Conservation (phyloP, 2,113 vertebrate species). For the Psettodes erumei region DNA sequence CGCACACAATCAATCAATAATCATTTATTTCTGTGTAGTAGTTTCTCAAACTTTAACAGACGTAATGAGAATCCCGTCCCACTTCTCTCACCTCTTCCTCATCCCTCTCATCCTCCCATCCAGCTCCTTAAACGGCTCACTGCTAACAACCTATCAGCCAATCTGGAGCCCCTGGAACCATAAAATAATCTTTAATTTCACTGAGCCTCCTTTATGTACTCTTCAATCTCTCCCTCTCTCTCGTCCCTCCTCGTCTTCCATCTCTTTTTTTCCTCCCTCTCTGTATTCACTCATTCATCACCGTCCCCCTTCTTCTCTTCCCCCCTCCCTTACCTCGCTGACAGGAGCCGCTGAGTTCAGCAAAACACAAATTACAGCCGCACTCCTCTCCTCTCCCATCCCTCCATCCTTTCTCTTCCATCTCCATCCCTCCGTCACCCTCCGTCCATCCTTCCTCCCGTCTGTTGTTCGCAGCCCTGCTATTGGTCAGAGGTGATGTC, state of each 20-base stretch:
- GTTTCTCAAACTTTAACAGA: conserved; percentile 22
- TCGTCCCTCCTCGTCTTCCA: conserved; percentile 12
- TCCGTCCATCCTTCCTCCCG: conserved; percentile 3
- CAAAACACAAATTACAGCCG: conserved; percentile 76
- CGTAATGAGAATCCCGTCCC: background rate
- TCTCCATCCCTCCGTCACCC: conserved; percentile 36
- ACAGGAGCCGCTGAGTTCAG: conserved; percentile 75
- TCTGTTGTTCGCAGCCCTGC: conserved; percentile 22
- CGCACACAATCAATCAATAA: conserved; percentile 8
- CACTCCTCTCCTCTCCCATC: conserved; percentile 19
- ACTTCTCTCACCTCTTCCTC: background rate
- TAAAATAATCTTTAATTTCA: conserved; percentile 50
- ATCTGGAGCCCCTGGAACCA: conserved; percentile 9
- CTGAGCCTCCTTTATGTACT: conserved; percentile 32
- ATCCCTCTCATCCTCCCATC: background rate
- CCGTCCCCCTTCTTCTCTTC: conserved; percentile 11
- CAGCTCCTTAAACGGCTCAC: background rate
- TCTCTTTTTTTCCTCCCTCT: conserved; percentile 20
- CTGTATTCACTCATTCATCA: conserved; percentile 61
- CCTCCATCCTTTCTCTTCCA: conserved; percentile 11
- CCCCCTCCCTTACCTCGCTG: conserved; percentile 16
- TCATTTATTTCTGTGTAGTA: background rate
- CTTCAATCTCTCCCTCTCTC: conserved; percentile 12
- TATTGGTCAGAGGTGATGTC: conserved; percentile 85
- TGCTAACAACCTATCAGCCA: conserved; percentile 21